Evolutionary conservation across 2,888 invertebrate species (phyloP), one percentile per base, ranked within the genome.

Genomic region (Acleris cristana): DNA sequence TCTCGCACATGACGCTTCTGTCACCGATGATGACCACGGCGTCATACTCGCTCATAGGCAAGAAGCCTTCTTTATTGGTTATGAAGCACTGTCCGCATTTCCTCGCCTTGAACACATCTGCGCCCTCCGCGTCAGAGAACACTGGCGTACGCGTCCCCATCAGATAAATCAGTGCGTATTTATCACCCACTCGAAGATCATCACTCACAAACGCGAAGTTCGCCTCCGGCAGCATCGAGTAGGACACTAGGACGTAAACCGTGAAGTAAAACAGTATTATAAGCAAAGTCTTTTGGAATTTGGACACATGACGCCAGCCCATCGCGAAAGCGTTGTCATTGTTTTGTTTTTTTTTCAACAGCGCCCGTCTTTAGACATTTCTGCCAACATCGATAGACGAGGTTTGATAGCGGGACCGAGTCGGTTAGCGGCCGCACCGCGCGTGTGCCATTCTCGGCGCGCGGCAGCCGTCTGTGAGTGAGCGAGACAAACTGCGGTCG

Each of bases 11-110:
- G 16, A 77, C 49, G 30, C 62, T 74, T 14, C 69, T 68, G 3
- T 79, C 76, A 2, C 80, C 82, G 30, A 75, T 65, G 1, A 82
- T 72, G 0, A 88, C 69, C 0, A 88, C 71, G 0, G 88, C 88
- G 54, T 89, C 88, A 70, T 80, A 89, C 66, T 85, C 84, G 60
- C 76, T 75, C 69, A 83, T 70, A 10, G 88, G 87, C 10, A 87
- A 67, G 62, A 88, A 85, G 0, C 86, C 88, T 59, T 72, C 80
- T 71, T 88, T 87, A 68, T 87, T 87, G 0, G 88, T 88, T 40
- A 88, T 70, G 71, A 84, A 86, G 66, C 88, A 89, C 3, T 56
- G 69, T 0, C 82, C 85, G 71, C 88, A 88, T 12, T 73, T 72
- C 3, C 80, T 67, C 3, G 72, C 67, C 1, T 70, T 65, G 69